Base-by-base conservation (phyloP, 2,797 vertebrate genomes). In the Myotis vivesi region DNA sequence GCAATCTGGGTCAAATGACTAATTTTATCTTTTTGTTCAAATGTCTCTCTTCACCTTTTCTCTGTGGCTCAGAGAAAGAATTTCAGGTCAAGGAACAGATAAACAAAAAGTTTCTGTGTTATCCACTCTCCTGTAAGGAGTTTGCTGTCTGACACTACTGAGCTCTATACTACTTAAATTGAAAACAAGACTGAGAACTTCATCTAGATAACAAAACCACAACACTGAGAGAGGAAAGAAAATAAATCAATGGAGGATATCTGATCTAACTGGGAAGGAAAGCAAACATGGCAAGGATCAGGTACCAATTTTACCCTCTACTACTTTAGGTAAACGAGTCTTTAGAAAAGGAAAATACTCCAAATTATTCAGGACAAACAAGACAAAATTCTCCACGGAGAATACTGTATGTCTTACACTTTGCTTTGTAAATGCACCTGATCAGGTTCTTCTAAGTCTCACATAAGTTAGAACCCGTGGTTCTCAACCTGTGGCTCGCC, bases 1-100 rank as follows among this genome's bases (percentile, higher is more conserved):
- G 73, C 80, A 96, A 97, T 96, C 66, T 97, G 87, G 96, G 96
- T 97, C 94, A 96, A 96, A 97, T 89, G 86, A 94, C 96, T 96
- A 96, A 97, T 95, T 96, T 97, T 94, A 96, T 96, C 86, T 94
- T 89, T 96, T 96, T 96, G 85, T 96, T 93, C 88, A 96, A 96
- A 96, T 85, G 86, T 97, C 49, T 96, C 83, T 76, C 93, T 94
- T 96, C 44, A 95, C 88, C 91, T 96, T 94, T 94, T 96, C 90
- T 91, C 92, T 72, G 75, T 85, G 92, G 76, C 66, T 91, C 88
- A 92, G 62, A 96, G 81, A 66, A 96, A 94, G 80, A 96, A 94
- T 97, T 95, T 96, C 62, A 94, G 95, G 93, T 92, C 92, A 97
- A 95, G 76, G 41, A 88, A 96, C 1, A 25, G 69, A 93, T 91